Evolutionary conservation across 2,113 vertebrate species (phyloP).

Genomic region (Scortum barcoo): DNA sequence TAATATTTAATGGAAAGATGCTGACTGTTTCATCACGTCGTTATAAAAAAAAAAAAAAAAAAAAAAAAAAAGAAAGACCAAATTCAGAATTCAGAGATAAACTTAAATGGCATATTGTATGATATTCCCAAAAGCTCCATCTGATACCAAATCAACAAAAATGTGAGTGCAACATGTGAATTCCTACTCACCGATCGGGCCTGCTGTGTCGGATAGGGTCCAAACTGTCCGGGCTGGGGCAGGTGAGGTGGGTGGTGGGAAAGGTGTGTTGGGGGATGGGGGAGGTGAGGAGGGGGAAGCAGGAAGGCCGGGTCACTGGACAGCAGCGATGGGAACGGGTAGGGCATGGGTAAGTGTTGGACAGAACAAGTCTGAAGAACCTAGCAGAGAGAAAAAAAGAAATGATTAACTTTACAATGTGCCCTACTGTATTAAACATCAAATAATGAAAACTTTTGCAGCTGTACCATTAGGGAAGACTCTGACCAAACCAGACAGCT

Average conservation of each 20-base stretch:
- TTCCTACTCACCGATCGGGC: constrained; percentile 92
- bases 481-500: not conserved
- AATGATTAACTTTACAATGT: too few relatives aligned
- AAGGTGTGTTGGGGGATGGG: constrained; percentile 79
- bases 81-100: too few relatives aligned
- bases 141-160: not conserved
- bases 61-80: too few relatives aligned
- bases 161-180: not conserved
- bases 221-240: constrained; percentile 94
- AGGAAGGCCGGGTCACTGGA: constrained; percentile 96
- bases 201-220: constrained; percentile 95
- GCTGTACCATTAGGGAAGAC: not conserved
- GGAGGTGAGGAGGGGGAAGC: constrained; percentile 93
- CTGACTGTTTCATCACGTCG: too few relatives aligned
- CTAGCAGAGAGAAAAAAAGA: constrained; percentile 78
- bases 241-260: constrained; percentile 93
- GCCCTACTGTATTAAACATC: not conserved
- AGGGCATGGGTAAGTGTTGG: constrained; percentile 96
- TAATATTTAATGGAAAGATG: constrained; percentile 12
- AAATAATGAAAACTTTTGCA: not conserved
- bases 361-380: constrained; percentile 98
- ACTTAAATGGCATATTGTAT: not conserved
- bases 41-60: too few relatives aligned
- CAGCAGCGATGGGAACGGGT: constrained; percentile 95
- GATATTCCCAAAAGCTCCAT: not conserved